Base-by-base conservation (phyloP, 1,140 invertebrate genomes). In the Drosophila mauritiana region DNA sequence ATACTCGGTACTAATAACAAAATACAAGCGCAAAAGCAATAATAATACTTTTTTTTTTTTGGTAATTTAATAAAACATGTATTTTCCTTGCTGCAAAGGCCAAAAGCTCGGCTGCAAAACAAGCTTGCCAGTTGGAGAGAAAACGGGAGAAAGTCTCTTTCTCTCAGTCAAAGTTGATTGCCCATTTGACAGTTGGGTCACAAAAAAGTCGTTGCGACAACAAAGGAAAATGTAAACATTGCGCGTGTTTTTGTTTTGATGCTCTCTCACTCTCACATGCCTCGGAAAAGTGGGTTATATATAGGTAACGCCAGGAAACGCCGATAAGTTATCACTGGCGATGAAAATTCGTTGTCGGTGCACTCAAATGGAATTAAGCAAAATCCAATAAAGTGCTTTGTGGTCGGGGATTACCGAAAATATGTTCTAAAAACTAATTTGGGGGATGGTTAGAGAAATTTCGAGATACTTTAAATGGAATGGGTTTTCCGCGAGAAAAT, bases 181-280 rank as follows among this genome's bases (percentile, higher is more conserved):
- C 49, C 75, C 65, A 79, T 79, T 79, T 82, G 80, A 83, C 80
- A 89, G 79, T 73, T 88, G 45, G 31, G 45, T 39, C 43, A 54
- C 51, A 53, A 59, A 64, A 78, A 81, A 59, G 40, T 52, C 64
- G 68, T 77, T 85, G 82, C 77, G 73, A 81, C 82, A 81, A 85
- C 83, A 82, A 77, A 67, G 49, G 72, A 88, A 80, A 89, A 89
- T 77, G 84, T 88, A 88, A 88, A 88, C 84, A 88, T 84, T 89
- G 79, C 63, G 79, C 75, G 64, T 74, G 82, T 86, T 86, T 85
- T 86, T 88, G 82, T 85, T 85, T 78, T 78, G 78, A 70, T 78
- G 79, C 68, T 49, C 61, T 72, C 40, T 39, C 73, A 27, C 37
- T 53, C 57, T 58, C 53, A 37, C 59, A 40, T 22, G 55, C 36